Evolutionary conservation across 2,888 invertebrate genomes (phyloP).

Genomic region (Melipona beecheii): DNA sequence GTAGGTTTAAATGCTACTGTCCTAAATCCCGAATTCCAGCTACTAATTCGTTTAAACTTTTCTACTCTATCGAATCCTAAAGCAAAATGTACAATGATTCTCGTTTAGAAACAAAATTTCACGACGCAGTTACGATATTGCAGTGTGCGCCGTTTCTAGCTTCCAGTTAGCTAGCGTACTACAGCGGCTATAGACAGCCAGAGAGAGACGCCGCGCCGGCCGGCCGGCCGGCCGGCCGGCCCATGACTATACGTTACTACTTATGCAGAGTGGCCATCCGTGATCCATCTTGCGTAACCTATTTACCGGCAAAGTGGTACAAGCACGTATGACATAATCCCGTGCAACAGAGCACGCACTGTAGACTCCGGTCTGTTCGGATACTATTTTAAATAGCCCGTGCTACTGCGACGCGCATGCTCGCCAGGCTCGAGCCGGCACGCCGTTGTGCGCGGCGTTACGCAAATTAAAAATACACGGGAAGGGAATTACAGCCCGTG

Average conservation of each 20-base stretch:
- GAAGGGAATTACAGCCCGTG: not conserved
- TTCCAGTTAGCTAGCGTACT: conserved; percentile 28
- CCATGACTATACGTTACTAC: conserved; percentile 67
- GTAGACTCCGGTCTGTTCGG: conserved; percentile 56
- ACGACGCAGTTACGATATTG: not conserved
- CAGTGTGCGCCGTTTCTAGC: conserved; percentile 36
- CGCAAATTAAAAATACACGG: conserved; percentile 47
- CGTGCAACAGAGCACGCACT: conserved; percentile 58
- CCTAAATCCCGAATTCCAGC: too few species aligned
- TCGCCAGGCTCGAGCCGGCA: conserved; percentile 28
- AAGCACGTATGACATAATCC: conserved; percentile 76
- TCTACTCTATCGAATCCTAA: not conserved
- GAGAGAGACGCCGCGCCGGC: conserved; percentile 19
- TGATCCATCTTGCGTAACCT: conserved; percentile 81
- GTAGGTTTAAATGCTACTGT: too few species aligned
- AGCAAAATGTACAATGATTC: not conserved
- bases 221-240: conserved; percentile 38
- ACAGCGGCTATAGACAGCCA: not conserved
- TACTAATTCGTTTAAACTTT: not conserved
- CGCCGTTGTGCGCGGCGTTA: conserved; percentile 39
- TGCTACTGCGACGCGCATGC: conserved; percentile 32
- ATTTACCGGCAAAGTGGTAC: conserved; percentile 75
- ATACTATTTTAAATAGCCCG: conserved; percentile 65
- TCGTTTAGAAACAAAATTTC: not conserved
- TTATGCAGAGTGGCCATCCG: conserved; percentile 65